phyloP scores from a whole-genome alignment of 2,888 invertebrate genomes.

The Drosophila pseudotalamancana region DNA sequence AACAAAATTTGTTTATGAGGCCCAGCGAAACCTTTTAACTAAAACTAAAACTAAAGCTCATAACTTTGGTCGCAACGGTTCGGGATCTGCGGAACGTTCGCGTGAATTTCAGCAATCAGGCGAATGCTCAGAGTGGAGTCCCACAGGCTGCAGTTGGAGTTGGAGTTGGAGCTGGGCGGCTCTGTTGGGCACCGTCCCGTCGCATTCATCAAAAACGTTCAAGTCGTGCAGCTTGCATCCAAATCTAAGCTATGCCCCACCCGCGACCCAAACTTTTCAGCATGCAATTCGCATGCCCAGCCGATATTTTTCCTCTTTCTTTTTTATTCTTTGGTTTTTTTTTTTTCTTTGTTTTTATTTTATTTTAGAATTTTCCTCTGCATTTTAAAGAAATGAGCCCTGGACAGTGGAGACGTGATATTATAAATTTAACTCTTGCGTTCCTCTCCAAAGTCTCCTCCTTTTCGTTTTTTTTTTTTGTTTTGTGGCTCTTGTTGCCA shows the following conservation, averaged over 20 bases:
- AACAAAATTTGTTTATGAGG: constrained; percentile 72
- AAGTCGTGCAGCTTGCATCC: constrained; percentile 65
- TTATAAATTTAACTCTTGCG: constrained; percentile 59
- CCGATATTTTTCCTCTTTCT: not conserved
- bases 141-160: constrained; percentile 34
- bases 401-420: constrained; percentile 44
- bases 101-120: constrained; percentile 75
- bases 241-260: constrained; percentile 60
- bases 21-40: constrained; percentile 73
- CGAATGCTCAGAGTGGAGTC: constrained; percentile 38
- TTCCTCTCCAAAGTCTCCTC: constrained; percentile 1
- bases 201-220: constrained; percentile 76
- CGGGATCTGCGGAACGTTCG: constrained; percentile 35
- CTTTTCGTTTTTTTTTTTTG: constrained; percentile 4
- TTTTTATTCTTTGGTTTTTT: constrained; percentile 5
- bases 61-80: constrained; percentile 54
- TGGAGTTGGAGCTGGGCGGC: constrained; percentile 14
- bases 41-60: constrained; percentile 75
- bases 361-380: constrained; percentile 26
- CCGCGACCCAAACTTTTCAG: constrained; percentile 43
- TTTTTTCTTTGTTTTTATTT: constrained; percentile 17
- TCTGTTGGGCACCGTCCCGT: constrained; percentile 30
- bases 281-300: constrained; percentile 59
- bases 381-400: constrained; percentile 30
- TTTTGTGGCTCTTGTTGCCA: not conserved